Evolutionary conservation across 1,140 invertebrate genomes (phyloP).

Genomic region (Ctenoplectra terminalis): DNA sequence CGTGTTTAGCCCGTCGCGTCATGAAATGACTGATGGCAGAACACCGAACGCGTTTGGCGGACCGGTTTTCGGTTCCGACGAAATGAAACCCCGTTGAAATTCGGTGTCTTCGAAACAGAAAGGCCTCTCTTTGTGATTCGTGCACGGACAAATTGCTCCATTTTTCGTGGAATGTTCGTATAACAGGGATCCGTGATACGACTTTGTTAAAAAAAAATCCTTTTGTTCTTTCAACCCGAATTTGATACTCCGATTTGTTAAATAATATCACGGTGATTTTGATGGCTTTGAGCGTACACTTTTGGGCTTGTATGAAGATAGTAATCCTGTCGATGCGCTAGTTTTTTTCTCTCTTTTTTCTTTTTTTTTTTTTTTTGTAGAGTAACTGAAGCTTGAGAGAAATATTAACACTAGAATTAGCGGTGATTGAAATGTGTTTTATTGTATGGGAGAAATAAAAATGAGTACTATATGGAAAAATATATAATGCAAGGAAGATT

Average conservation of each 20-base stretch:
- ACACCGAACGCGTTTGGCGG: background rate
- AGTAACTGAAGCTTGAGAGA: background rate
- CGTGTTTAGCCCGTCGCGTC: constrained; percentile 32
- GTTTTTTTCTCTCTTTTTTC: background rate
- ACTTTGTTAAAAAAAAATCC: background rate
- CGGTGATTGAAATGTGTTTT: no score
- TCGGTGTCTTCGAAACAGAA: background rate
- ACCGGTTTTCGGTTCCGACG: constrained; percentile 5
- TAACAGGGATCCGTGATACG: background rate
- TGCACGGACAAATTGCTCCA: background rate
- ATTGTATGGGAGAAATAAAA: no score
- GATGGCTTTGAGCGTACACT: no score
- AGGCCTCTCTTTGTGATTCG: background rate
- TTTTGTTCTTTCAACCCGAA: no score
- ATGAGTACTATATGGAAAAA: no score
- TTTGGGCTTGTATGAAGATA: no score
- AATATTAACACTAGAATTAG: no score
- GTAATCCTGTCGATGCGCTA: no score
- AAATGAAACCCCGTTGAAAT: constrained; percentile 5
- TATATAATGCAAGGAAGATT: no score
- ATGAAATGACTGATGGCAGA: constrained; percentile 39
- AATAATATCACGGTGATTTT: background rate
- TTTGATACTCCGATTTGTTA: background rate
- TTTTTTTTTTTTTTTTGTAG: background rate
- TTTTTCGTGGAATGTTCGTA: background rate